Base-by-base conservation (phyloP, 92 coral and sea anemone species). In the Diadumene lineata region DNA sequence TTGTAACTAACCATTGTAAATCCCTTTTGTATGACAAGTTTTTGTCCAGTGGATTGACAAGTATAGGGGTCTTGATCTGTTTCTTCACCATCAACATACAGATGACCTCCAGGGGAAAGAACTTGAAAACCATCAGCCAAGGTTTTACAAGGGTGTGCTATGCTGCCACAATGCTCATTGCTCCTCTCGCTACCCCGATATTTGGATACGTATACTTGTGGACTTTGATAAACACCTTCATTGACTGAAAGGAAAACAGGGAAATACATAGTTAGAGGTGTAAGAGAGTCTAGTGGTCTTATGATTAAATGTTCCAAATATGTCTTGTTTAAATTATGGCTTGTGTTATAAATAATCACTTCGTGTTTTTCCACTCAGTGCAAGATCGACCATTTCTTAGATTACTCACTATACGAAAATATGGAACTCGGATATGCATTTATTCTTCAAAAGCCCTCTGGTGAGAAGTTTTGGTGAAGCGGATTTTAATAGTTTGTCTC, bases 51-150 rank as follows among this genome's bases (percentile, higher is more conserved):
- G 1, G 77, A 56, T 56, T 34, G 29, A 44, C 78, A 73, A 21
- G 68, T 19, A 68, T 73, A 73, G n/a, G 78, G 78, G 18, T 73
- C 56, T 3, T 9, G 24, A 0, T 73, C 56, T 33, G 78, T 73
- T 21, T 29, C 31, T 15, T 16, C 38, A 3, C 78, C 78, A 44
- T 73, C 68, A 4, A 73, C 68, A 24, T 73, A 58, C 7, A 73
- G 69, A 18, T 10, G 53, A 27, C 69, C 78, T 32, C 56, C 56
- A 65, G 53, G 60, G 7, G 78, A 55, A 21, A 73, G 69, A 19
- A 15, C 60, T 2, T 73, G 30, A 21, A 73, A 73, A 2, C 78
- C 78, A 34, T 15, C 34, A 34, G 58, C 56, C 19, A 73, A 34
- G n/a, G 68, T 57, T 44, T 73, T 73, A 21, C 78, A 73, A 0